Evolutionary conservation across 2,113 vertebrate species (phyloP), one percentile per base, ranked within the genome.

Genomic region (mouse (Mus musculus)): DNA sequence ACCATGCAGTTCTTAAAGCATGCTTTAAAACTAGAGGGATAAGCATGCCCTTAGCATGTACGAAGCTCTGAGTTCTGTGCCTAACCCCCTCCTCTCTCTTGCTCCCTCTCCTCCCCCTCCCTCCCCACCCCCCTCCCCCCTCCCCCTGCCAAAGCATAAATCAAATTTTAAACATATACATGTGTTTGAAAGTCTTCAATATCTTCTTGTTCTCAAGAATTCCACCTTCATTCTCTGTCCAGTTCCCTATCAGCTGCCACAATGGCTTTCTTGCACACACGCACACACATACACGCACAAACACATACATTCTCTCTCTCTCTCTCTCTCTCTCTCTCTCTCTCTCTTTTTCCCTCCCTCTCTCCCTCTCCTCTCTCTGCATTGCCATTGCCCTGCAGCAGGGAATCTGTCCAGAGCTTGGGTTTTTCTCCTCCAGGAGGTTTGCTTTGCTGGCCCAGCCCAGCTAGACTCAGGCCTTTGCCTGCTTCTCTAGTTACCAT

Each of bases 201-300:
- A 30, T 26, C 42, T 63, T 80, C 54, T 65, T 61, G 87, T n/a
- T 42, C 39, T 63, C 14, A 26, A 78, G 78, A 75, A 72, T 49
- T 84, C 61, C 36, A 33, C 54, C 28, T 19, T 46, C 61, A 26
- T 59, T 36, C 52, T 33, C 49, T n/a, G 33, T 36, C 12, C 86
- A 30, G 20, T 1, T 4, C 49, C 6, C 20, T 19, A 39, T 49
- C 12, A 14, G 71, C 88, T 54, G 84, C 67, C 56, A 13, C 10
- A 5, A 1, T 24, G 42, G 33, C 46, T 39, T 88, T 42, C 92
- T 33, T n/a, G 4, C 42, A 2, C 2, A 28, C 39, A 46, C 56
- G 5, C 5, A 8, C 28, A 2, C 4, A 20, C 3, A 28, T 33
- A 46, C 46, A 5, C 7, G 2, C 36, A 3, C 1, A 14, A 12